Evolutionary conservation across 1,140 invertebrate genomes (phyloP).

Genomic region (Drosophila gunungcola): DNA sequence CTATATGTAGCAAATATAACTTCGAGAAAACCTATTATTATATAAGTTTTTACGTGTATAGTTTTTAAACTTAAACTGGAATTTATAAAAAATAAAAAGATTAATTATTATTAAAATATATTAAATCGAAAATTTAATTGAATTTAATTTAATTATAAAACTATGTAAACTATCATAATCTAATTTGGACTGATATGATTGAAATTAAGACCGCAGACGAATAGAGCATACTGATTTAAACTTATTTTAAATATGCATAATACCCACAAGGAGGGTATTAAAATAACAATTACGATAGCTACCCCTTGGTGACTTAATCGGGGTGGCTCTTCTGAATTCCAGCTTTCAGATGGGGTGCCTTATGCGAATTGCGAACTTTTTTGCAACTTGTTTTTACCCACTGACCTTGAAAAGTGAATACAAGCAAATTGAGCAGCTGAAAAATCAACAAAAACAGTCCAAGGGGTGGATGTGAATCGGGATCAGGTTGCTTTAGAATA

Average conservation of each 20-base stretch:
- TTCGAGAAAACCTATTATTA: too few relatives aligned
- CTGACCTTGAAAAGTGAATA: slow-evolving; percentile 83
- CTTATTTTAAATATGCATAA: not conserved
- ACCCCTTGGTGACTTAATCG: slow-evolving; percentile 44
- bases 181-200: not conserved
- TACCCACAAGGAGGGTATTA: slow-evolving; percentile 20
- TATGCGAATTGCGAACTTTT: slow-evolving; percentile 43
- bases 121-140: too few relatives aligned
- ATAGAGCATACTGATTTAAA: not conserved
- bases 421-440: slow-evolving; percentile 73
- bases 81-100: too few relatives aligned
- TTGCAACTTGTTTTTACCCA: slow-evolving; percentile 82
- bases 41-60: too few relatives aligned
- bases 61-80: too few relatives aligned
- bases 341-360: slow-evolving; percentile 24
- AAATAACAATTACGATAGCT: slow-evolving; percentile 57
- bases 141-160: too few relatives aligned
- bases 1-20: too few relatives aligned
- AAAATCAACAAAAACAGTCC: slow-evolving; percentile 37
- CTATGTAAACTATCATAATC: not conserved
- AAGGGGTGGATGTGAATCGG: slow-evolving; percentile 55
- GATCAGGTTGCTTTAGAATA: slow-evolving; percentile 52
- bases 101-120: too few relatives aligned
- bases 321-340: slow-evolving; percentile 50
- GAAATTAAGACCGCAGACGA: not conserved